A percentile compares a stretch with the other conserved stretches of the same genome.
Evolutionary conservation across 2,797 vertebrate species (phyloP).

Genomic region (Moxostoma hubbsi): DNA sequence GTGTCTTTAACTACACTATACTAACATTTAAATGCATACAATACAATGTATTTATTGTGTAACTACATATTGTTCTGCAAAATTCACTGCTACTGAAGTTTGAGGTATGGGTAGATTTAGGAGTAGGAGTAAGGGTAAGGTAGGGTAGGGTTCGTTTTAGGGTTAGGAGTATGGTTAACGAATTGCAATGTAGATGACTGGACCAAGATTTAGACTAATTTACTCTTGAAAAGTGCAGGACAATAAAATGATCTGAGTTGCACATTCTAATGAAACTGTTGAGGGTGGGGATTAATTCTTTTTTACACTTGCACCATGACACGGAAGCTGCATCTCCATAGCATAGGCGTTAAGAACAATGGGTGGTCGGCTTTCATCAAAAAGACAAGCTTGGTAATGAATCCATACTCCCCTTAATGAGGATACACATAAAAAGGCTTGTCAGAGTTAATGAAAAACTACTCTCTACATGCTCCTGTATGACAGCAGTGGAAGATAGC

Average conservation of each 20-base stretch:
- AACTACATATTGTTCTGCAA: too few species aligned
- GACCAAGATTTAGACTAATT: conserved; percentile 24
- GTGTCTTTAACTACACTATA: too few species aligned
- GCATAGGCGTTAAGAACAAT: conserved; percentile 49
- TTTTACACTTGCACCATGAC: conserved; percentile 18
- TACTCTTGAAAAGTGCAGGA: conserved; percentile 3
- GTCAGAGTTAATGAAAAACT: conserved; percentile 63
- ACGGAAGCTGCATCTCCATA: conserved; percentile 14
- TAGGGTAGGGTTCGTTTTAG: too few species aligned
- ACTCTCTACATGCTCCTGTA: conserved; percentile 54
- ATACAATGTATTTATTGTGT: too few species aligned
- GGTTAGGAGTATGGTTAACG: not conserved
- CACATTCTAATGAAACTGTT: conserved; percentile 17
- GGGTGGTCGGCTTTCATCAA: conserved; percentile 54
- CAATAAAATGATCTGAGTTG: conserved; percentile 27
- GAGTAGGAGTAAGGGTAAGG: too few species aligned
- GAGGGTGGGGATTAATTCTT: conserved; percentile 30
- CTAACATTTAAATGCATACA: too few species aligned
- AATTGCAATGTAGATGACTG: conserved; percentile 24
- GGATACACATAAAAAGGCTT: conserved; percentile 59
- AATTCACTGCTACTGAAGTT: too few species aligned
- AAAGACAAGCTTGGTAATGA: conserved; percentile 58
- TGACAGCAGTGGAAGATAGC: conserved; percentile 47
- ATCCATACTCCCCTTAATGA: conserved; percentile 61
- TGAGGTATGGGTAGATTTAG: too few species aligned